A percentile compares a stretch with the other conserved stretches of the same genome.
phyloP scores from a whole-genome alignment of 92 coral and sea anemone genomes.

The Actinostola sp. region DNA sequence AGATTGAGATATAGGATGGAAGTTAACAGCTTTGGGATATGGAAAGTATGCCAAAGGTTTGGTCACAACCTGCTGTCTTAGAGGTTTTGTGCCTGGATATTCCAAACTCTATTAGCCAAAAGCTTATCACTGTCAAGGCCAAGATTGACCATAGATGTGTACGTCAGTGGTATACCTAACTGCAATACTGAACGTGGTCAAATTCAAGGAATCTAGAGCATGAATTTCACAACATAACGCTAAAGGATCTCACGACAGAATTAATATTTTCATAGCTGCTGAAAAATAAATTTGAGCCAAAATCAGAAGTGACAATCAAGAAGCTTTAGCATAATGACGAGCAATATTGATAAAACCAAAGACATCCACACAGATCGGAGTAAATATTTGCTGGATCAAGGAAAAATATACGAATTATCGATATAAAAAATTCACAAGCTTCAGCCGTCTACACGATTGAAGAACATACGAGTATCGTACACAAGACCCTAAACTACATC shows the following conservation, averaged over 20 bases:
- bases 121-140: not conserved
- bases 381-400: constrained; percentile 14
- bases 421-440: constrained; percentile 8
- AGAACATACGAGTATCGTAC: not conserved
- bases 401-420: constrained; percentile 16
- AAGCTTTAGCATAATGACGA: not conserved
- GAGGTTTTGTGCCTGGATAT: not conserved
- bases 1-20: not conserved
- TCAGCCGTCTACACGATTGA: not conserved
- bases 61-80: constrained; percentile 2
- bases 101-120: not conserved
- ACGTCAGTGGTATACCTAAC: too few species aligned
- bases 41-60: constrained; percentile 1
- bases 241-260: not conserved
- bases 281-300: not conserved
- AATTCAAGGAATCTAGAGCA: not conserved
- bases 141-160: not conserved
- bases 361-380: not conserved
- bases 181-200: too few species aligned
- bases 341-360: constrained; percentile 7
- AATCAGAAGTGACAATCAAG: not conserved
- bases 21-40: not conserved
- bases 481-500: not conserved
- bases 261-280: not conserved
- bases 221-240: not conserved